Evolutionary conservation across 2,888 invertebrate genomes (phyloP).

Genomic region (Metopia argyrocephala): DNA sequence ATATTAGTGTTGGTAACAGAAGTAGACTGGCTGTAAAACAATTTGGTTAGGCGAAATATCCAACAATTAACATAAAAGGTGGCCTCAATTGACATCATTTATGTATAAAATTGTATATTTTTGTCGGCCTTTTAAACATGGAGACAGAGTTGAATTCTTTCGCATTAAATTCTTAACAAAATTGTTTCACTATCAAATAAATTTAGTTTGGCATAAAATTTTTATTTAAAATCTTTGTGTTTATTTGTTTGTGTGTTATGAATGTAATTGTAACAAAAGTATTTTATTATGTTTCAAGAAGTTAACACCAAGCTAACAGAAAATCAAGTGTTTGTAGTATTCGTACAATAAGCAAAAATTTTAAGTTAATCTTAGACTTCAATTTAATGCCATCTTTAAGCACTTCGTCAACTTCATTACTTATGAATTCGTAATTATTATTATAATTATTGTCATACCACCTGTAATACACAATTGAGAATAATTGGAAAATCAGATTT

Average conservation of each 20-base stretch:
- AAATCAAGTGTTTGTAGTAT: no score
- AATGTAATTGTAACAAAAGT: background rate
- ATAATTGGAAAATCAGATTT: no score
- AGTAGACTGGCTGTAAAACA: background rate
- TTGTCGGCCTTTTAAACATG: background rate
- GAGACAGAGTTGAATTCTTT: background rate
- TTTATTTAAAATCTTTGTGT: background rate
- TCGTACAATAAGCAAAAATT: no score
- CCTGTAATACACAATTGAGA: no score
- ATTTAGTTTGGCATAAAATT: background rate
- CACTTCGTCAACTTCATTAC: no score
- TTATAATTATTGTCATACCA: no score
- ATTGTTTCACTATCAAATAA: constrained; percentile 5
- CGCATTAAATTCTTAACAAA: background rate
- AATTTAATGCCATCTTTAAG: no score
- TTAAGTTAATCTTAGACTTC: no score
- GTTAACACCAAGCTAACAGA: no score
- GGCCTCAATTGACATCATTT: background rate
- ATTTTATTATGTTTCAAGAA: no score
- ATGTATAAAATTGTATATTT: background rate
- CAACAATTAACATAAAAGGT: background rate
- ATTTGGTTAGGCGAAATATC: background rate
- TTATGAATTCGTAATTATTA: no score
- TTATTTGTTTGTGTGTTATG: no score
- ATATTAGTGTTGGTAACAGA: background rate